Conservation (phyloP, 2,797 vertebrate species). For the Eulemur albifrons region DNA sequence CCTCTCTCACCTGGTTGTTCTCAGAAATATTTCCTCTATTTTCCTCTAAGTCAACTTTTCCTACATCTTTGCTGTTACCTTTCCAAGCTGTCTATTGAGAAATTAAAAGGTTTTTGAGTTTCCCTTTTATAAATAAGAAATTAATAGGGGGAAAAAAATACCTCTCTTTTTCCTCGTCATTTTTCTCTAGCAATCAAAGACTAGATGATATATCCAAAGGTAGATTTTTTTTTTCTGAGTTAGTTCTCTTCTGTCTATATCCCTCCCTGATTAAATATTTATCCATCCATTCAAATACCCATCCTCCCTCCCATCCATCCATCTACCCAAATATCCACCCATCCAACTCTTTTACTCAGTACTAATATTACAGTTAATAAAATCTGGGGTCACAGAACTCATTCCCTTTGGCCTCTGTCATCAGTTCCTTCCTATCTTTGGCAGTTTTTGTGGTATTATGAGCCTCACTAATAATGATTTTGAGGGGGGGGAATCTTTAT, state of each 20-base stretch:
- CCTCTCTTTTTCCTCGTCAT: background rate
- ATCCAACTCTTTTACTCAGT: background rate
- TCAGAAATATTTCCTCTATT: background rate
- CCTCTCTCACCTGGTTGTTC: background rate
- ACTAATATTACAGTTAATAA: background rate
- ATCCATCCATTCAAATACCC: background rate
- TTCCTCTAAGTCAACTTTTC: background rate
- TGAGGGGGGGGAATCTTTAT: background rate
- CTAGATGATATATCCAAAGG: background rate
- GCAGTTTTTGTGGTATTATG: background rate
- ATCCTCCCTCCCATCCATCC: background rate
- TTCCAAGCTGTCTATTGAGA: background rate
- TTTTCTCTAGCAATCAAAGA: conserved; percentile 28
- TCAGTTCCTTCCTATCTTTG: background rate
- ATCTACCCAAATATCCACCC: background rate
- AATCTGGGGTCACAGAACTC: background rate
- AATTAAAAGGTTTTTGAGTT: background rate
- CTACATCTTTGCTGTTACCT: background rate
- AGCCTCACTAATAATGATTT: background rate
- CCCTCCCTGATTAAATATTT: background rate
- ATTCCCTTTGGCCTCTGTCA: background rate
- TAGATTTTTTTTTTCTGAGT: background rate
- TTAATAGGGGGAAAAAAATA: background rate
- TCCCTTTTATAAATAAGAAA: background rate
- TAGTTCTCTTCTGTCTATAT: background rate